These are phyloP conservation scores for Cervus canadensis DNA, from an alignment of 2,113 vertebrate genomes.

Conservation along the genomic window DNA sequence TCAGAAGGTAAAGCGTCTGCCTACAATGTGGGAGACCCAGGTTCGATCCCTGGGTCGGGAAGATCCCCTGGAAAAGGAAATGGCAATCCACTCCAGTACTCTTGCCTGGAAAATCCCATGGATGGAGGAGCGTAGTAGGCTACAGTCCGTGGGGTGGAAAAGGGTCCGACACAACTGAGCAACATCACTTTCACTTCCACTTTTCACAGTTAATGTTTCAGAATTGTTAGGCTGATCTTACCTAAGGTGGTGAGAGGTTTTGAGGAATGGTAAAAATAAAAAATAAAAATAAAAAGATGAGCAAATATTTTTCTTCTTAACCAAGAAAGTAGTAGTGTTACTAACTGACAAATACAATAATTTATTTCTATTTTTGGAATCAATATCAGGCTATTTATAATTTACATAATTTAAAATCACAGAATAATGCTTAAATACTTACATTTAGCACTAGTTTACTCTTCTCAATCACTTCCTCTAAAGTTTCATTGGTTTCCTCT, in stretches of 20 bases:
- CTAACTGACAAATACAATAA: not conserved
- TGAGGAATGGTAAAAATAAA: not conserved
- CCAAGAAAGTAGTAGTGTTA: not conserved
- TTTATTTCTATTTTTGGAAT: not conserved
- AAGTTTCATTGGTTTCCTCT: constrained; percentile 82
- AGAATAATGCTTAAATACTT: constrained; percentile 50
- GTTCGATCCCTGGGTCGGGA: not conserved
- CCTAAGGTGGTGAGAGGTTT: not conserved
- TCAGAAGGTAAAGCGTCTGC: not conserved
- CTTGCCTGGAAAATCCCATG: not conserved
- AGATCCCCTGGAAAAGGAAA: not conserved
- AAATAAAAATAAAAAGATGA: not conserved
- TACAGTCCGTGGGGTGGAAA: not conserved
- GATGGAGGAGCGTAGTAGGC: not conserved
- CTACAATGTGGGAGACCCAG: not conserved
- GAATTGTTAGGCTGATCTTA: not conserved
- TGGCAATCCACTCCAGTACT: not conserved
- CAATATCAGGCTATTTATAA: not conserved
- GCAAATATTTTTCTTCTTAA: not conserved
- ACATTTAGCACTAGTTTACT: constrained; percentile 85
- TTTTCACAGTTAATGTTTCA: not conserved
- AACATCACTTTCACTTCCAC: not conserved
- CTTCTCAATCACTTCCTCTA: constrained; percentile 81
- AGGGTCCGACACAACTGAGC: not conserved
- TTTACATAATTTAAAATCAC: not conserved